Evolutionary conservation across 2,888 invertebrate species (phyloP).

Genomic region (Lasioglossum lativentre): DNA sequence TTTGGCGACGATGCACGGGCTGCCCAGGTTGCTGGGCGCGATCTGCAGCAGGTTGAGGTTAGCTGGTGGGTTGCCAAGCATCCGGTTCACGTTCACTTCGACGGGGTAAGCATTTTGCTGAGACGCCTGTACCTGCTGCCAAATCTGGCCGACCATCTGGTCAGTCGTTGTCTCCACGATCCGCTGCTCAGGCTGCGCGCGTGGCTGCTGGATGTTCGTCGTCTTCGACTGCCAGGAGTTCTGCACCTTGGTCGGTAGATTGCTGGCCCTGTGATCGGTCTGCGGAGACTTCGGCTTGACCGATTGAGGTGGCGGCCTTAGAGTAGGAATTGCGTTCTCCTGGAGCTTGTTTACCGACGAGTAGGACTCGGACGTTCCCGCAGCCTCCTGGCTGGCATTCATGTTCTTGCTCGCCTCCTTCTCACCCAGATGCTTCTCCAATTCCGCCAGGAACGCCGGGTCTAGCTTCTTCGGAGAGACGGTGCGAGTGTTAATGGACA

Average conservation of each 20-base stretch:
- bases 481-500: conserved; percentile 46
- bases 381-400: conserved; percentile 79
- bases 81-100: conserved; percentile 14
- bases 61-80: conserved; percentile 20
- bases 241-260: conserved; percentile 81
- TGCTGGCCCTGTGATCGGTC: conserved; percentile 65
- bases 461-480: conserved; percentile 85
- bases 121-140: conserved; percentile 77
- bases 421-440: conserved; percentile 88
- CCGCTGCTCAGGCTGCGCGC: conserved; percentile 69
- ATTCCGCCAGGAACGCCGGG: conserved; percentile 87
- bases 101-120: conserved; percentile 58
- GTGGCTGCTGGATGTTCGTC: conserved; percentile 77
- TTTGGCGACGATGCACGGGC: conserved; percentile 55
- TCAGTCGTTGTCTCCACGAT: conserved; percentile 76
- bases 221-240: conserved; percentile 81
- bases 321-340: conserved; percentile 82
- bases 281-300: conserved; percentile 80
- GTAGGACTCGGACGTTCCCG: conserved; percentile 50
- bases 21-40: conserved; percentile 66
- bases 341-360: conserved; percentile 67
- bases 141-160: conserved; percentile 79
- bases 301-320: conserved; percentile 85
- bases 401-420: conserved; percentile 84
- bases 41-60: conserved; percentile 68